Conservation (phyloP, 2,888 invertebrate species). For the Hartigia nigra region DNA sequence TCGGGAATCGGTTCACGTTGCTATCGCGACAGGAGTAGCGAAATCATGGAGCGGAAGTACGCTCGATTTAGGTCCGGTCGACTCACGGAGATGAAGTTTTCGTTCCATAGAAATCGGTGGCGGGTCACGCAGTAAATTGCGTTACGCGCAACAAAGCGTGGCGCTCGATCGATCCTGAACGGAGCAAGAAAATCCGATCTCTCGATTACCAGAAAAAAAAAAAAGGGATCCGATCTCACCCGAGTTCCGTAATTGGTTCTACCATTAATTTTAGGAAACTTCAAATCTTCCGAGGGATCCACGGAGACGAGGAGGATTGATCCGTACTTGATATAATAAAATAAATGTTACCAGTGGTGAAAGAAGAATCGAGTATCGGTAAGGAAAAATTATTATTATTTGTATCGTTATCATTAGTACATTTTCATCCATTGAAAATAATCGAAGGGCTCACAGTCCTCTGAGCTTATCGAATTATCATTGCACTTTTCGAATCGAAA, state of each 20-base stretch:
- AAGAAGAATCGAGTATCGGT: background rate
- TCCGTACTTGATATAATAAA: background rate
- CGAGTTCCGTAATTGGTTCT: constrained; percentile 1
- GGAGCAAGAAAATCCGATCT: constrained; percentile 9
- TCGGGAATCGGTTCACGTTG: background rate
- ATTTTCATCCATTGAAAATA: background rate
- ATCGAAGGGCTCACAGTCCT: background rate
- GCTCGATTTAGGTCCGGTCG: constrained; percentile 27
- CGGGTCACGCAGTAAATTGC: constrained; percentile 21
- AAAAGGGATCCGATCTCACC: background rate
- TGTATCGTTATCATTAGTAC: background rate
- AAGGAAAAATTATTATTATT: background rate
- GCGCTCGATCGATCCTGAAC: background rate
- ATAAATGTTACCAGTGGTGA: background rate
- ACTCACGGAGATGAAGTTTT: constrained; percentile 20
- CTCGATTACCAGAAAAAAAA: constrained; percentile 4
- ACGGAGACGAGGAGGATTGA: background rate
- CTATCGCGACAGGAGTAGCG: background rate
- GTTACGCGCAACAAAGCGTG: constrained; percentile 18
- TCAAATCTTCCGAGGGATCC: background rate
- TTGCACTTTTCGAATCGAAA: background rate
- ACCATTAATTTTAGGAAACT: background rate
- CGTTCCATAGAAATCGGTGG: constrained; percentile 18
- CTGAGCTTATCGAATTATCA: background rate
- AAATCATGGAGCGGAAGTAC: constrained; percentile 18